Base-by-base conservation (phyloP, 2,113 vertebrate genomes). In the Thymallus thymallus region DNA sequence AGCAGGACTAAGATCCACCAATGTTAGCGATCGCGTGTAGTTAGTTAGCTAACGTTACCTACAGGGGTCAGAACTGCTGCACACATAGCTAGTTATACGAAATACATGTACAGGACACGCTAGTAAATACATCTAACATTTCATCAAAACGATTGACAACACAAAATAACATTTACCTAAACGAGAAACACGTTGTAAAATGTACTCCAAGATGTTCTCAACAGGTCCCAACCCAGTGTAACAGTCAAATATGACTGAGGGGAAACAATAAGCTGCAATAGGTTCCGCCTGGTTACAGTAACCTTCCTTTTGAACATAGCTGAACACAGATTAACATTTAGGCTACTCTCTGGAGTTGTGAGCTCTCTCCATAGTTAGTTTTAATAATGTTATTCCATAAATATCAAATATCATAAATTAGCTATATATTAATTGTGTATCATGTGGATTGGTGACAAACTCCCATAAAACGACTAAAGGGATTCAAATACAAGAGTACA, bases 161-260 rank as follows among this genome's bases (percentile, higher is more conserved):
- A n/a, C 56, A n/a, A 23, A 60, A 23, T 60, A 51, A 45, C 1
- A 22, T 45, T 26, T 65, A 48, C 24, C 71, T 65, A 35, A 65
- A 64, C 16, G 48, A 51, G 48, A 29, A 24, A n/a, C 12, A 48
- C 16, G 13, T 45, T 41, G 22, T n/a, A 71, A 2, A 29, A 48
- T 22, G 35, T 18, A 66, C 63, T 41, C 12, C 18, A 65, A 5
- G 20, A 32, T 22, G 64, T 22, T 61, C 20, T 41, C 20, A 23
- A 51, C 63, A 16, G 1, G 3, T 51, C 14, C n/a, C 16, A 23
- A 56, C 20, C 16, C 14, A 35, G 46, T 74, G 76, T 70, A 6
- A 74, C 76, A 20, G 23, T 45, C 45, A 65, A 70, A 78, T 46
- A 30, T 24, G n/a, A 65, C 67, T 58, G 71, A 70, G n/a, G 30